Percentiles rank a stretch among this genome's conserved stretches.
phyloP scores from a whole-genome alignment of 64 coral and sea anemone genomes.

The Stichodactyla helianthus region DNA sequence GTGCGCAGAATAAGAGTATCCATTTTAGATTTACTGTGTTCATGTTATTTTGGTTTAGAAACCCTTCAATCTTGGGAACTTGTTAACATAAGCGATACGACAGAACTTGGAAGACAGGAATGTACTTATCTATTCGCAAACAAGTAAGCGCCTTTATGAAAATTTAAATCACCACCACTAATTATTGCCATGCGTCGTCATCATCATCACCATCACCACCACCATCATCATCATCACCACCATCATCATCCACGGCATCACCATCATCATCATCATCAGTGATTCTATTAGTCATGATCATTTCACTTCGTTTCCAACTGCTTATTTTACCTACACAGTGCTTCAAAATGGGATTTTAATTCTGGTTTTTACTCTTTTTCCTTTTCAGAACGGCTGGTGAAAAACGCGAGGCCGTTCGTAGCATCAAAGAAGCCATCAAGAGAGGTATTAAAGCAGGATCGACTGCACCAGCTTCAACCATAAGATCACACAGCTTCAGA shows the following conservation, averaged over 20 bases:
- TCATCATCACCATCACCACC: too few relatives aligned
- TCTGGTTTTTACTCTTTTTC: neutral
- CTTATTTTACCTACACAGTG: neutral
- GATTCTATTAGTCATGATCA: too few relatives aligned
- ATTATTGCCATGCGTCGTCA: too few relatives aligned
- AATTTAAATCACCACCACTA: neutral
- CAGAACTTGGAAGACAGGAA: slow-evolving; percentile 76
- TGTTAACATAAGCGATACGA: slow-evolving; percentile 78
- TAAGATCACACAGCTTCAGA: slow-evolving; percentile 59
- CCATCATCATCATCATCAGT: too few relatives aligned
- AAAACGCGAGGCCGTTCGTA: slow-evolving; percentile 61
- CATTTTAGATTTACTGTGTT: neutral
- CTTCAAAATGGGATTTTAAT: neutral
- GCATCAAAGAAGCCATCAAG: slow-evolving; percentile 86
- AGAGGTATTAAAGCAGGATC: slow-evolving; percentile 70
- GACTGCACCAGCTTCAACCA: neutral
- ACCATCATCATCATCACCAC: too few relatives aligned
- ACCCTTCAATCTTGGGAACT: slow-evolving; percentile 88
- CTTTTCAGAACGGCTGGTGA: slow-evolving; percentile 68
- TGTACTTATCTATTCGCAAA: slow-evolving; percentile 82
- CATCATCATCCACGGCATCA: too few relatives aligned
- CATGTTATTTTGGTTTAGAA: slow-evolving; percentile 16
- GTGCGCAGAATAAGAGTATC: neutral
- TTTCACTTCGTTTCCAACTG: neutral
- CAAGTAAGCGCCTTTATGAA: slow-evolving; percentile 89